phyloP scores from a whole-genome alignment of 2,113 vertebrate species.

The Mirounga angustirostris region DNA sequence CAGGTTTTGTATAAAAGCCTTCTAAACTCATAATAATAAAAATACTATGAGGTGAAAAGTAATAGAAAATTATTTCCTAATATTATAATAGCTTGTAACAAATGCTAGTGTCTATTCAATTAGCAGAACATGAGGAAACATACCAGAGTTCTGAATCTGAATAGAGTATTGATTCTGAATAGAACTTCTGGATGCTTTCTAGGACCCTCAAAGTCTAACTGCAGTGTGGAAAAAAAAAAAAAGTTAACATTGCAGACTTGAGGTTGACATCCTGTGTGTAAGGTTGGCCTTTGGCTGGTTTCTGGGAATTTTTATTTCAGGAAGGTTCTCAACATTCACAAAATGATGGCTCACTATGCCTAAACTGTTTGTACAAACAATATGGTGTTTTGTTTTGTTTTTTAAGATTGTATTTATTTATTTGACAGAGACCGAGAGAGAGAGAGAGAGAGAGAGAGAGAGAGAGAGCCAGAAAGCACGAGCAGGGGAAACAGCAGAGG shows the following conservation, averaged over 20 bases:
- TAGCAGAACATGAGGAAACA: background rate
- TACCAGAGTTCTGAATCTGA: background rate
- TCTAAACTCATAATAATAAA: slow-evolving; percentile 28
- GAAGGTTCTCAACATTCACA: background rate
- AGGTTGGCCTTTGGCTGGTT: background rate
- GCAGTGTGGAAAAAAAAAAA: background rate
- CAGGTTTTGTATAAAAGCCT: background rate
- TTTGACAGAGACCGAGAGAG: background rate
- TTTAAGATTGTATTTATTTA: background rate
- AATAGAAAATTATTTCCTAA: slow-evolving; percentile 40
- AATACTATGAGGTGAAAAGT: background rate
- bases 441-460: background rate
- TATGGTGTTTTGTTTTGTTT: background rate
- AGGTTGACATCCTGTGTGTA: background rate
- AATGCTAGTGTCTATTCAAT: background rate
- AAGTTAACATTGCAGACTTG: background rate
- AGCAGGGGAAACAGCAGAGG: no score
- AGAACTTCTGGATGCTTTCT: background rate
- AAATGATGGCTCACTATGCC: background rate
- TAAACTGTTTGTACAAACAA: background rate
- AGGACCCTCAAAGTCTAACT: background rate
- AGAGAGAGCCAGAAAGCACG: background rate
- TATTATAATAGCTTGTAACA: background rate
- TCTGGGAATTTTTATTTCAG: background rate
- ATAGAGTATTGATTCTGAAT: background rate